A percentile compares a stretch with the other conserved stretches of the same genome.
phyloP scores from a whole-genome alignment of 1,140 invertebrate genomes.

The Penaeus japonicus region DNA sequence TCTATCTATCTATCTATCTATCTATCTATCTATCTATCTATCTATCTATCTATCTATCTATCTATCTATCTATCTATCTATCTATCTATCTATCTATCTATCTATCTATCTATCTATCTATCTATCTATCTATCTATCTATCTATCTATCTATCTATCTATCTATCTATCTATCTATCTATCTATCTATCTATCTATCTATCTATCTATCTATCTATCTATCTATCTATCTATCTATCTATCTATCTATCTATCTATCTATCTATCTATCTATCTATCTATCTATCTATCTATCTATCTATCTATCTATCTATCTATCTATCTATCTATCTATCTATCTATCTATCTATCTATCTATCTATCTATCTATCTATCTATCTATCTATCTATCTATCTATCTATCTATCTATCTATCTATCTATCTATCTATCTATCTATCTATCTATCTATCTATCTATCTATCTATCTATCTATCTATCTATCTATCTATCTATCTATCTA shows the following conservation, averaged over 20 bases:
- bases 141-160: conserved; percentile 16
- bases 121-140: neutral
- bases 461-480: neutral
- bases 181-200: conserved; percentile 20
- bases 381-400: neutral
- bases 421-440: neutral
- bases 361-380: neutral
- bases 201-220: neutral
- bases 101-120: neutral
- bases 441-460: neutral
- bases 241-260: neutral
- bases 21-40: neutral
- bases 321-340: conserved; percentile 19
- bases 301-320: neutral
- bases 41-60: neutral
- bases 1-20: conserved; percentile 29
- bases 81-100: neutral
- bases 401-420: neutral
- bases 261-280: neutral
- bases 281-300: neutral
- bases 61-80: neutral
- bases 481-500: no score
- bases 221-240: neutral
- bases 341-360: conserved; percentile 29
- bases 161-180: conserved; percentile 21